These are phyloP conservation scores for Macrotrachela quadricornifera DNA, from an alignment of 1,140 invertebrate genomes.

Conservation along the genomic window DNA sequence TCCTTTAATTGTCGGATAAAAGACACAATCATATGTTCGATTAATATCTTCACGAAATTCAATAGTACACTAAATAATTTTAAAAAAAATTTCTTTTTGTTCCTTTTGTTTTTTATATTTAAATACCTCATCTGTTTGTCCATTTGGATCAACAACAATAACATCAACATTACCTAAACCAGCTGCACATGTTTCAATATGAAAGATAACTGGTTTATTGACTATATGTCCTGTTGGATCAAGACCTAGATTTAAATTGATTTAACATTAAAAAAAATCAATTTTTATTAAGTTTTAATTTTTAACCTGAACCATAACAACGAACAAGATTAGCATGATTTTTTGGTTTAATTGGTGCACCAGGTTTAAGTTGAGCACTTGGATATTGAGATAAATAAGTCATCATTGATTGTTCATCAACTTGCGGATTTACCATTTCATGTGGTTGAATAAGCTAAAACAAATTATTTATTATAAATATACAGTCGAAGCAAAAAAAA, in stretches of 20 bases:
- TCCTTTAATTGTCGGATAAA: constrained; percentile 60
- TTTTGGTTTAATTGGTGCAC: constrained; percentile 52
- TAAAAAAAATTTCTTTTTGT: background rate
- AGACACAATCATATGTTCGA: constrained; percentile 56
- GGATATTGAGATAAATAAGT: constrained; percentile 82
- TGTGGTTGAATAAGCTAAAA: constrained; percentile 65
- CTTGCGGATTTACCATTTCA: constrained; percentile 73
- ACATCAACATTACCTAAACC: constrained; percentile 57
- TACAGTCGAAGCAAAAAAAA: too few relatives aligned
- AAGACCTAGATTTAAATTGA: constrained; percentile 29
- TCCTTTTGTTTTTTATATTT: too few relatives aligned
- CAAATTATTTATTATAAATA: background rate
- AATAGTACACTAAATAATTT: constrained; percentile 42
- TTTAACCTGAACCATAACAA: constrained; percentile 48
- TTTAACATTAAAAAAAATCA: too few relatives aligned
- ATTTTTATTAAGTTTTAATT: background rate
- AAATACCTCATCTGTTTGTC: constrained; percentile 43
- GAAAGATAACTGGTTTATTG: constrained; percentile 57
- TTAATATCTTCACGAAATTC: constrained; percentile 65
- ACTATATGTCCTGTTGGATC: constrained; percentile 56
- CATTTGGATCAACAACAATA: constrained; percentile 49
- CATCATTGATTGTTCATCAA: constrained; percentile 91
- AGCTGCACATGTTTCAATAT: constrained; percentile 65
- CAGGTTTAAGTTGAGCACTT: constrained; percentile 58
- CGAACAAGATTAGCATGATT: constrained; percentile 60